These are phyloP conservation scores for Mus minutoides DNA, from an alignment of 2,797 vertebrate species.

Conservation along the genomic window DNA sequence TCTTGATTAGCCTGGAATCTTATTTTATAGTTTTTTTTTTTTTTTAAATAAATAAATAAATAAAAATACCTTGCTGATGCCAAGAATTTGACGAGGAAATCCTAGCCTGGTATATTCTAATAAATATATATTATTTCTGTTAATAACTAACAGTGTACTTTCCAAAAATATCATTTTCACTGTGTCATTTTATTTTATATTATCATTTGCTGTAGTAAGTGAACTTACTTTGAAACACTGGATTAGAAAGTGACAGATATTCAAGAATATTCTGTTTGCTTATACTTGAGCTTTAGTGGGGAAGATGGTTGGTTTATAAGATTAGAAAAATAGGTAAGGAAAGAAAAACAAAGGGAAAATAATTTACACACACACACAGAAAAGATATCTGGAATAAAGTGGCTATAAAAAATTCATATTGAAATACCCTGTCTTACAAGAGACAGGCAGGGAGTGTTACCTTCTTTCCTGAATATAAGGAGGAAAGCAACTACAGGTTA, in stretches of 20 bases:
- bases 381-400: not conserved
- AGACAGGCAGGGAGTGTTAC: slow-evolving; percentile 24
- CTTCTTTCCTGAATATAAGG: not conserved
- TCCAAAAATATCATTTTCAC: not conserved
- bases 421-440: slow-evolving; percentile 14
- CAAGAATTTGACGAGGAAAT: slow-evolving; percentile 23
- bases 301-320: not conserved
- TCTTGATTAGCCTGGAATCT: slow-evolving; percentile 24
- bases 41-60: not conserved
- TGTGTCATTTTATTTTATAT: slow-evolving; percentile 42
- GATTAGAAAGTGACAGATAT: not conserved
- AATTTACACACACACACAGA: not conserved
- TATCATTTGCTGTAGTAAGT: slow-evolving; percentile 32
- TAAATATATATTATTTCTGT: slow-evolving; percentile 18
- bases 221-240: slow-evolving; percentile 16
- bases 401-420: slow-evolving; percentile 15
- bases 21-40: slow-evolving; percentile 56
- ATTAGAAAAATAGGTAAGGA: slow-evolving; percentile 40
- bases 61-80: not conserved
- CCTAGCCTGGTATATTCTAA: not conserved
- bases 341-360: slow-evolving; percentile 20
- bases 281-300: slow-evolving; percentile 8
- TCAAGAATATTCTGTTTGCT: not conserved
- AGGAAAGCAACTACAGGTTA: not conserved
- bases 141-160: slow-evolving; percentile 10